Base-by-base conservation (phyloP, 2,113 vertebrate species). In the Leptobrachium leishanense region DNA sequence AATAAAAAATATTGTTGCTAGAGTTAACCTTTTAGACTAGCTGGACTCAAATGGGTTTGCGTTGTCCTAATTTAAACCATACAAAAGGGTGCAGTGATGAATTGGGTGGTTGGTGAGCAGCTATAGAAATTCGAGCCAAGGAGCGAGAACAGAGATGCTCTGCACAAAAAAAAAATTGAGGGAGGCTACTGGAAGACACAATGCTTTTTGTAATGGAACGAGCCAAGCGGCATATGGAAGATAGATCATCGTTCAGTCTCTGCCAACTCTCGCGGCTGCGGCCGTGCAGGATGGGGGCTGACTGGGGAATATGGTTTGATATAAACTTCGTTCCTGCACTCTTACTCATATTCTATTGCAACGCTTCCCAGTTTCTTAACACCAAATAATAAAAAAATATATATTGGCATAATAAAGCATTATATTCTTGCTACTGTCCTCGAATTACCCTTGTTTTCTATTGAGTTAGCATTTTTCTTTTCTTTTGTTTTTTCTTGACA, bases 161-260 rank as follows among this genome's bases (percentile, higher is more conserved):
- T 5, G 4, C 46, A 50, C 46, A 50, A 8, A 50, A 8, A 3
- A 50, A 50, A 5, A 8, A 8, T 4, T 5, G 46, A 50, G 46
- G 46, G 46, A 50, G 46, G 46, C 46, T 8, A 5, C 46, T 50
- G 46, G 46, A 50, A 4, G 46, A 50, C 8, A 8, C 8, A 5
- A 50, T 50, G 46, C 46, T 50, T 0, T 50, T 50, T 50, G 46
- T 4, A 8, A 50, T 50, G 46, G n/a, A 63, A 41, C 6, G 43
- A 78, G 59, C 68, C 57, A 71, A 53, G 31, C 20, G 63, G 44
- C 76, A 72, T 78, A 78, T 78, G 76, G 76, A 46, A 42, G 68
- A 71, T 64, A 71, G 68, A 71, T 77, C 67, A 43, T 39, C 40
- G 39, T 54, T 7, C 13, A 20, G 57, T 41, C 66, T 11, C 43